phyloP scores from a whole-genome alignment of 2,797 vertebrate species.

The Cirrhinus molitorella region DNA sequence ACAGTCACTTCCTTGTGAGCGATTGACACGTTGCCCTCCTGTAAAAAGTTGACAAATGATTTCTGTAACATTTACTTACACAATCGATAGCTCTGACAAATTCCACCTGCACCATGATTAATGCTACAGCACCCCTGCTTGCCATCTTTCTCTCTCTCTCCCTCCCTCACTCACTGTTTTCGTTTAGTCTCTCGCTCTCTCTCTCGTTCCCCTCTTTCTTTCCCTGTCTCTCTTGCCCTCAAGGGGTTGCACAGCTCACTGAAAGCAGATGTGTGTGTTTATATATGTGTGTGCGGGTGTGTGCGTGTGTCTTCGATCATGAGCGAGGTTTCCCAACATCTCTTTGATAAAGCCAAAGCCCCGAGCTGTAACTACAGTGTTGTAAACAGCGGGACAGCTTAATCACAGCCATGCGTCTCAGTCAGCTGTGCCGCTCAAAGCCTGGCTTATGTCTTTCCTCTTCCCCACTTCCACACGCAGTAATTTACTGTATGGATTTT shows the following conservation, averaged over 20 bases:
- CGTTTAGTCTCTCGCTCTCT: slow-evolving; percentile 46
- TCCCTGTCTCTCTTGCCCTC: slow-evolving; percentile 67
- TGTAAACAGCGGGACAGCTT: slow-evolving; percentile 51
- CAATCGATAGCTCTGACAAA: slow-evolving; percentile 94
- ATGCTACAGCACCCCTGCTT: slow-evolving; percentile 80
- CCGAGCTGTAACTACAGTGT: slow-evolving; percentile 51
- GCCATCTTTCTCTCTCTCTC: slow-evolving; percentile 59
- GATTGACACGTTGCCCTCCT: slow-evolving; percentile 83
- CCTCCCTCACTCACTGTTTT: slow-evolving; percentile 60
- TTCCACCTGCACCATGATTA: slow-evolving; percentile 93
- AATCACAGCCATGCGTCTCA: slow-evolving; percentile 51
- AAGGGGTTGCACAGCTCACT: slow-evolving; percentile 80
- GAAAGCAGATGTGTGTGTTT: slow-evolving; percentile 67
- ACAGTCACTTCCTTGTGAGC: slow-evolving; percentile 75
- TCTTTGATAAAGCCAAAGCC: slow-evolving; percentile 48
- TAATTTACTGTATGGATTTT: slow-evolving; percentile 44
- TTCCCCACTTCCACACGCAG: slow-evolving; percentile 4
- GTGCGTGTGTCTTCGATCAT: slow-evolving; percentile 50
- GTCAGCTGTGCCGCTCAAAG: slow-evolving; percentile 41
- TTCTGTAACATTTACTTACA: slow-evolving; percentile 95
- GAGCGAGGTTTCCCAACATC: slow-evolving; percentile 45
- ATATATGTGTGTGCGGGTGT: slow-evolving; percentile 36
- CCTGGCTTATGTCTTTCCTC: slow-evolving; percentile 39
- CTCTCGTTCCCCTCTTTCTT: slow-evolving; percentile 70
- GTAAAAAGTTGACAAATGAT: slow-evolving; percentile 91